These are phyloP conservation scores for Diploscapter pachys DNA, from an alignment of 1,140 invertebrate species.

Conservation along the genomic window DNA sequence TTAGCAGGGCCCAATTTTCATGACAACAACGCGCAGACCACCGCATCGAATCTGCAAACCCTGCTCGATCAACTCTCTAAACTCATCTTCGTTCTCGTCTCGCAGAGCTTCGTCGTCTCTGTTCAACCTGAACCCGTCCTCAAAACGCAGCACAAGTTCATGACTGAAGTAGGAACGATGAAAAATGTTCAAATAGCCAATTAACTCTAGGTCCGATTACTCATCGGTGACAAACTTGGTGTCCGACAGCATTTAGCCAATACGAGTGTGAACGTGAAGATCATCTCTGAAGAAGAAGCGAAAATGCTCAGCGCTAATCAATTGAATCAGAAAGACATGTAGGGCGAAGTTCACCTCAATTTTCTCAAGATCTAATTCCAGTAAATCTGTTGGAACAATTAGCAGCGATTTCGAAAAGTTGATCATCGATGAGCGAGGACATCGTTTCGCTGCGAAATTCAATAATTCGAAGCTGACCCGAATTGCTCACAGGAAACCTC, in stretches of 20 bases:
- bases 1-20: slow-evolving; percentile 7
- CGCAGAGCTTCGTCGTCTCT: slow-evolving; percentile 55
- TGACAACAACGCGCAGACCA: slow-evolving; percentile 14
- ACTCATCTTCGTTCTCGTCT: slow-evolving; percentile 55
- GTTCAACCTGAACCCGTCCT: slow-evolving; percentile 58
- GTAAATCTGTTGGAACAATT: slow-evolving; percentile 56
- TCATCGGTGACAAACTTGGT: slow-evolving; percentile 57
- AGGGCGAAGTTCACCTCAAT: neutral
- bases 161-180: slow-evolving; percentile 28
- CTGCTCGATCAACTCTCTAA: slow-evolving; percentile 53
- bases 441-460: slow-evolving; percentile 54
- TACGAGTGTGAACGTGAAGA: slow-evolving; percentile 58
- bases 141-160: slow-evolving; percentile 57
- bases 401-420: slow-evolving; percentile 59
- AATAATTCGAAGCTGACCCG: slow-evolving; percentile 58
- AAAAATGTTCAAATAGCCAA: slow-evolving; percentile 31
- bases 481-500: slow-evolving; percentile 57
- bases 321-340: slow-evolving; percentile 27
- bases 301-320: slow-evolving; percentile 37
- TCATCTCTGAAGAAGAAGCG: slow-evolving; percentile 58
- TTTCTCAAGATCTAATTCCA: slow-evolving; percentile 14
- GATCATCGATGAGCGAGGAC: slow-evolving; percentile 56
- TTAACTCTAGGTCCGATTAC: slow-evolving; percentile 42
- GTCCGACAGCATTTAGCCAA: slow-evolving; percentile 58
- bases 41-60: neutral